phyloP scores from a whole-genome alignment of 2,888 invertebrate species.

The Nomada fabriciana region DNA sequence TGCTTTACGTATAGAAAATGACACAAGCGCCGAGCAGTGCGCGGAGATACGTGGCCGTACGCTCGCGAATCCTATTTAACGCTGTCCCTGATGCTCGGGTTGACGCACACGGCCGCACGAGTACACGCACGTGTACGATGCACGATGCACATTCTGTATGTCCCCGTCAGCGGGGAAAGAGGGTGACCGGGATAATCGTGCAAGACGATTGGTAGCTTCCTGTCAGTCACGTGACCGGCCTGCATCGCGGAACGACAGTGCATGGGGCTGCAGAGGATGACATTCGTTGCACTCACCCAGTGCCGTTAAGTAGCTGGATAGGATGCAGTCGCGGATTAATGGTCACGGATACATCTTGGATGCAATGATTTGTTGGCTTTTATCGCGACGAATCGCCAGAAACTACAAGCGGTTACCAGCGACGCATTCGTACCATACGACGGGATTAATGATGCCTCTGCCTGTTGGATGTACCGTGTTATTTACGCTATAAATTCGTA shows the following conservation, averaged over 20 bases:
- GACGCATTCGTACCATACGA: neutral
- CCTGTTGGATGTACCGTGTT: constrained; percentile 48
- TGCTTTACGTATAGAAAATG: neutral
- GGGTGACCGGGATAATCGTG: constrained; percentile 81
- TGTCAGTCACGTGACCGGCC: constrained; percentile 83
- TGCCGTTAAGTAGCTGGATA: constrained; percentile 67
- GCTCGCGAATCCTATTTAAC: constrained; percentile 81
- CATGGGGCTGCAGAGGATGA: constrained; percentile 73
- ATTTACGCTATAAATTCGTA: constrained; percentile 55
- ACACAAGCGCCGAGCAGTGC: constrained; percentile 3
- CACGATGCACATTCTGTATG: constrained; percentile 38
- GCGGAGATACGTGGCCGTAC: constrained; percentile 43
- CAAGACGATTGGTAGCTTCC: constrained; percentile 84
- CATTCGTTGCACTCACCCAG: constrained; percentile 74
- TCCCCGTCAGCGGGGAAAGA: constrained; percentile 44
- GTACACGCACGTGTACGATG: constrained; percentile 58
- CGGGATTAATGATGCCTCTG: constrained; percentile 51
- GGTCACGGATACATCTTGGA: constrained; percentile 64
- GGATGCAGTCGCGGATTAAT: constrained; percentile 63
- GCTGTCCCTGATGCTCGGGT: constrained; percentile 80
- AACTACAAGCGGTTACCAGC: neutral
- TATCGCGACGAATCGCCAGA: constrained; percentile 53
- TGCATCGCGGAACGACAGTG: constrained; percentile 72
- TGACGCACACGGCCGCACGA: constrained; percentile 49
- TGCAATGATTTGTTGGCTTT: constrained; percentile 63